Evolutionary conservation across 1,140 invertebrate species (phyloP).

Genomic region (Daktulosphaira vitifoliae): DNA sequence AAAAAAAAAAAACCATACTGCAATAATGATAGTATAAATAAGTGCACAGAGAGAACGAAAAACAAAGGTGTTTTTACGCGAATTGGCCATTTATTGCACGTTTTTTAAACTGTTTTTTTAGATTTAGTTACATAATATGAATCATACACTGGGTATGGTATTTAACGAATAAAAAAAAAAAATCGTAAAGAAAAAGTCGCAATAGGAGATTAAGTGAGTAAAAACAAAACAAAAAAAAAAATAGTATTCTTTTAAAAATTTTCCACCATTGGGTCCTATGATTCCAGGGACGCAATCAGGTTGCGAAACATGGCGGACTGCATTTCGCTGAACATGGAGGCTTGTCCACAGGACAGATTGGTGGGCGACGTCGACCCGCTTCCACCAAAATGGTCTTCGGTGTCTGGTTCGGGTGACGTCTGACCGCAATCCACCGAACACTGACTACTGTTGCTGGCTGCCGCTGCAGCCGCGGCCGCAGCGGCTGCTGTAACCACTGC

Average conservation of each 20-base stretch:
- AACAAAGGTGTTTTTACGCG: constrained; percentile 18
- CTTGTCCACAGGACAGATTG: constrained; percentile 52
- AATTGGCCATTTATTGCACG: constrained; percentile 23
- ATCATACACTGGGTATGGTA: not conserved
- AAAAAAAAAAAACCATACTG: constrained; percentile 16
- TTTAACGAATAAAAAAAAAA: not conserved
- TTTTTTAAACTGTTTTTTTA: constrained; percentile 4
- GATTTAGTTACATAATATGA: not conserved
- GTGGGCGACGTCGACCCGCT: constrained; percentile 34
- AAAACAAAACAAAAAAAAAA: constrained; percentile 2
- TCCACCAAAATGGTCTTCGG: constrained; percentile 44
- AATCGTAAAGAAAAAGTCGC: not conserved
- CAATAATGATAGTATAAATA: not conserved
- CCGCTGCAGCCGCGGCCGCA: not conserved
- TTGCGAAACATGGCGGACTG: constrained; percentile 59
- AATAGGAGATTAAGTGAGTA: constrained; percentile 21
- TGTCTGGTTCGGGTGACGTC: constrained; percentile 40
- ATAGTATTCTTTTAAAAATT: not conserved
- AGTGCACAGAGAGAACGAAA: constrained; percentile 4
- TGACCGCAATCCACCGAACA: not conserved
- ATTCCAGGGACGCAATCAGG: constrained; percentile 59
- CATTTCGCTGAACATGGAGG: constrained; percentile 59
- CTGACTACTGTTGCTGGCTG: not conserved
- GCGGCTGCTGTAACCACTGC: not conserved
- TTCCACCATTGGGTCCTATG: constrained; percentile 45